Percentiles rank a stretch among this genome's conserved stretches.
Conservation (phyloP, 2,888 invertebrate species). For the Dyspetes luteomarginatus region DNA sequence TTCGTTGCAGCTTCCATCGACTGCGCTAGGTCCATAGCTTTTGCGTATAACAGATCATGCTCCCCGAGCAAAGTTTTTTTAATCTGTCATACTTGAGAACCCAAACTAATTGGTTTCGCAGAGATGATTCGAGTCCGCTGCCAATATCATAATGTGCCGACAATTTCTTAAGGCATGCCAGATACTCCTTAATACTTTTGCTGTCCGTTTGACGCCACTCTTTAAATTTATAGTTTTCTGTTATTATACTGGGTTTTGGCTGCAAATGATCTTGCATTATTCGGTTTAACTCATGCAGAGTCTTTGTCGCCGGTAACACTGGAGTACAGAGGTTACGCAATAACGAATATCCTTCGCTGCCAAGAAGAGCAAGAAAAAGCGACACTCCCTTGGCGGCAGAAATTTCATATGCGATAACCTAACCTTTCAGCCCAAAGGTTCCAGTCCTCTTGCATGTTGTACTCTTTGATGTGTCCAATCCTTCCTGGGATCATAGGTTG, state of each 20-base stretch:
- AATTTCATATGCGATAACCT: constrained; percentile 47
- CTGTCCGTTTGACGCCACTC: constrained; percentile 52
- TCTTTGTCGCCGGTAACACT: constrained; percentile 23
- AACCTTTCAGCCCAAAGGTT: constrained; percentile 40
- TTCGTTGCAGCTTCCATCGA: constrained; percentile 48
- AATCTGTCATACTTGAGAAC: constrained; percentile 44
- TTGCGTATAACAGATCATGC: constrained; percentile 29
- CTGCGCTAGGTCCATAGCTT: constrained; percentile 49
- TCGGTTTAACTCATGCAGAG: constrained; percentile 36
- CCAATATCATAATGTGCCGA: constrained; percentile 58
- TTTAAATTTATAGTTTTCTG: constrained; percentile 64
- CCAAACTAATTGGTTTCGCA: constrained; percentile 60
- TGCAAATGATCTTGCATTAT: constrained; percentile 63
- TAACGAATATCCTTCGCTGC: constrained; percentile 53
- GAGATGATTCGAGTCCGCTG: constrained; percentile 17
- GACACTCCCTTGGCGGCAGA: constrained; percentile 31
- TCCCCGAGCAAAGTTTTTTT: constrained; percentile 56
- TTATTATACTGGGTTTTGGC: constrained; percentile 60
- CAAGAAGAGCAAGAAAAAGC: constrained; percentile 50
- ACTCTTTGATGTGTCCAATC: constrained; percentile 22
- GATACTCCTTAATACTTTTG: constrained; percentile 43
- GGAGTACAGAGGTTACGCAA: constrained; percentile 63
- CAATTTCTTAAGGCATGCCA: constrained; percentile 56
- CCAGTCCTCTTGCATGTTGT: constrained; percentile 36
- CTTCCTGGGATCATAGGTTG: background rate